Conservation (phyloP, 2,113 vertebrate genomes). For the Hemibagrus wyckioides region DNA sequence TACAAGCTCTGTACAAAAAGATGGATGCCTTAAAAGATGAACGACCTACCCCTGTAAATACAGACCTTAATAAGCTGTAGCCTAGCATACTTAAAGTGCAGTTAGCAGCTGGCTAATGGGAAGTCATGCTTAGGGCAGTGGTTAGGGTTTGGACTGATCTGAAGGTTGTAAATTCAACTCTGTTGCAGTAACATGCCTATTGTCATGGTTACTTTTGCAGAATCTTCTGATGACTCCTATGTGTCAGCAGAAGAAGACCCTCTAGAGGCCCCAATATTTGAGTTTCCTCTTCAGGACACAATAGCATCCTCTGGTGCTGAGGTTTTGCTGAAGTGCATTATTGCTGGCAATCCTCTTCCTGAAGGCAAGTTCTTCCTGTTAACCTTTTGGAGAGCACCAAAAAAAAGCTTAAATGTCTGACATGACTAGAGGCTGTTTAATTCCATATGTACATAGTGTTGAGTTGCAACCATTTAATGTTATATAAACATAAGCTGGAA, state of each 20-base stretch:
- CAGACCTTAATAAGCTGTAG: neutral
- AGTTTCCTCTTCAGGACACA: slow-evolving; percentile 85
- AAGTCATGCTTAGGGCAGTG: neutral
- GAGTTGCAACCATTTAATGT: neutral
- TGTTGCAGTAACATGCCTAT: neutral
- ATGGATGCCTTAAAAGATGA: neutral
- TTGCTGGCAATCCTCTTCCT: slow-evolving; percentile 86
- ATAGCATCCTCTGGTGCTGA: slow-evolving; percentile 79
- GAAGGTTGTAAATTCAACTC: neutral
- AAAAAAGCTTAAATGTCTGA: neutral
- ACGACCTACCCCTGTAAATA: neutral
- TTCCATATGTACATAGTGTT: neutral
- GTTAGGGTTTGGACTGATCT: neutral
- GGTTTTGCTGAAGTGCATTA: slow-evolving; percentile 87
- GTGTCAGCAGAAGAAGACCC: slow-evolving; percentile 95
- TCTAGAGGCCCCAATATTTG: slow-evolving; percentile 91
- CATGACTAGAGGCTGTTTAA: neutral
- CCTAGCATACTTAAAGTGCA: neutral
- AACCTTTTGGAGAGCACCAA: neutral
- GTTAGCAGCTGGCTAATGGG: neutral
- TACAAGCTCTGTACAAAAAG: neutral
- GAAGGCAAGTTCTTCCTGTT: slow-evolving; percentile 76
- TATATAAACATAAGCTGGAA: neutral
- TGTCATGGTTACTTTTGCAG: slow-evolving; percentile 64
- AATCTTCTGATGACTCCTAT: slow-evolving; percentile 96